Percentiles rank a stretch among this genome's conserved stretches.
phyloP scores from a whole-genome alignment of 2,888 invertebrate genomes.

The Catocala nupta region DNA sequence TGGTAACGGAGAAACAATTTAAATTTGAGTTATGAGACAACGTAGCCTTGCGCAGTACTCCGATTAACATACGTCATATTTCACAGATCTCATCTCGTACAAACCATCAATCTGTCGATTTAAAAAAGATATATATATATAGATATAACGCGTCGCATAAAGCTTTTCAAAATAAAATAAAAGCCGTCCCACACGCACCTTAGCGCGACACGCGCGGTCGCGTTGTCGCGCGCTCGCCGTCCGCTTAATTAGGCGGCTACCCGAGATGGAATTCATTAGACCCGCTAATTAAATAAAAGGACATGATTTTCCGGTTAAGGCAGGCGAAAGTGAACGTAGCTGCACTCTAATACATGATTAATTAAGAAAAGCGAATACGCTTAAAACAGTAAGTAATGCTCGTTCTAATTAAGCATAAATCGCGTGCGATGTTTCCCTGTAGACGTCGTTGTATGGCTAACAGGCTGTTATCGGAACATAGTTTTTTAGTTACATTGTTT shows the following conservation, averaged over 20 bases:
- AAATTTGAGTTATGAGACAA: constrained; percentile 29
- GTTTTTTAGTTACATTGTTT: constrained; percentile 11
- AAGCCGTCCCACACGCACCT: constrained; percentile 47
- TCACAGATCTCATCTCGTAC: constrained; percentile 1
- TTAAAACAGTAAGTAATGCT: constrained; percentile 53
- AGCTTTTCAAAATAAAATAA: constrained; percentile 46
- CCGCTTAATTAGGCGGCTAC: constrained; percentile 72
- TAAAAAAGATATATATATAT: constrained; percentile 12
- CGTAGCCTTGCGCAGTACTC: background rate
- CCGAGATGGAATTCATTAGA: constrained; percentile 80
- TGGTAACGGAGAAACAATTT: constrained; percentile 38
- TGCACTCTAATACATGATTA: constrained; percentile 66
- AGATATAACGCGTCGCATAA: constrained; percentile 19
- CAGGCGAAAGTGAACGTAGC: constrained; percentile 70
- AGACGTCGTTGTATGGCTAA: constrained; percentile 20
- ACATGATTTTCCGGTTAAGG: constrained; percentile 77
- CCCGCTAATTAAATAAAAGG: constrained; percentile 77
- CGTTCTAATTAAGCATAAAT: constrained; percentile 61
- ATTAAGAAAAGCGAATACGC: constrained; percentile 63
- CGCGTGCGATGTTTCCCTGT: constrained; percentile 41
- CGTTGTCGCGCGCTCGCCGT: constrained; percentile 50
- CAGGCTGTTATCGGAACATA: constrained; percentile 20
- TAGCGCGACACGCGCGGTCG: constrained; percentile 49
- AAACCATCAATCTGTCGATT: background rate
- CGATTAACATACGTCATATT: constrained; percentile 2